Evolutionary conservation across 2,888 invertebrate genomes (phyloP), one percentile per base, ranked within the genome.

Genomic region (Odontocerum albicorne): DNA sequence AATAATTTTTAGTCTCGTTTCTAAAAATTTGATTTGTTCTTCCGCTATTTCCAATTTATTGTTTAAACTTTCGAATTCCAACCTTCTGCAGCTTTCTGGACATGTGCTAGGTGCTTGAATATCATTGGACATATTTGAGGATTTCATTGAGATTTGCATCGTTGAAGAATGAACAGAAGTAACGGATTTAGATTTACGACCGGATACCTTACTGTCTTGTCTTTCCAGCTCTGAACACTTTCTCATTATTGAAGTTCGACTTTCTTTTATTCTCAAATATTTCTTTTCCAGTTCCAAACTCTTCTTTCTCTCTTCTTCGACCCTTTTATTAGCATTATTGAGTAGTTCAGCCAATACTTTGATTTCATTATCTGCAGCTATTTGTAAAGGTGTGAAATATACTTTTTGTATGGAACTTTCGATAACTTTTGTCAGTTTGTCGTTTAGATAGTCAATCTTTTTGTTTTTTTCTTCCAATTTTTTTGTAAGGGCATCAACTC

Each of bases 21-120:
- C 81, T 66, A 87, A 70, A 13, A 84, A 81, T 66, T 84, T 81
- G 35, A 85, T 73, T 63, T 83, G 84, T 68, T 87, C 86, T 64
- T 86, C 81, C 0, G 85, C 77, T 49, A 87, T 68, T 65, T 84
- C 84, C 49, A 86, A 66, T 64, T 72, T 77, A 61, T 67, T 76
- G 65, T 70, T 74, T 7, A 77, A 63, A 49, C 73, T 75, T 20
- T 75, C 75, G 64, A 69, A 73, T 42, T 75, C 75, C 4, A 74
- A 61, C 36, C 52, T 49, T n/a, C 73, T 73, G 17, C 66, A 65
- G 19, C 53, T 65, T 21, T 72, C 72, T 1, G 62, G 42, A 21
- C 38, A 52, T 4, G 12, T 43, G 12, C 16, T 17, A 4, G 15
- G n/a, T 12, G 27, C 13, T 8, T 21, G 21, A 3, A 3, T 16